Percentiles rank a stretch among this genome's conserved stretches.
These are phyloP conservation scores for Tricholauxania praeusta DNA, from an alignment of 2,888 invertebrate species.

Conservation along the genomic window DNA sequence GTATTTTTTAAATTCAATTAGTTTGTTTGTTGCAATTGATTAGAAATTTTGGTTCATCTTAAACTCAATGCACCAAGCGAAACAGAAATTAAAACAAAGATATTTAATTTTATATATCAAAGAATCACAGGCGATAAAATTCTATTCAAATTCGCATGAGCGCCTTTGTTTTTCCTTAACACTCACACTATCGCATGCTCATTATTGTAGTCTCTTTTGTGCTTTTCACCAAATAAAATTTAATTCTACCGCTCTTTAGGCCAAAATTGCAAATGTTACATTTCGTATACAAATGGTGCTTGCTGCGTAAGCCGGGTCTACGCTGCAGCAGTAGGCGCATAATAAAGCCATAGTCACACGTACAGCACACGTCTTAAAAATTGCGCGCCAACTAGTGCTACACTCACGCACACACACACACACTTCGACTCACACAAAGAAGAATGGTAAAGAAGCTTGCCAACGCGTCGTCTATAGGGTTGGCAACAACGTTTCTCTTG, in stretches of 20 bases:
- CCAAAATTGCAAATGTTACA: background rate
- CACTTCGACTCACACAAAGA: background rate
- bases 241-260: too few relatives aligned
- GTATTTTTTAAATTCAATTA: too few relatives aligned
- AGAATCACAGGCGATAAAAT: too few relatives aligned
- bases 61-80: too few relatives aligned
- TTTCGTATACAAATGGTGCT: background rate
- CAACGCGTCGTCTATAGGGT: slow-evolving; percentile 6
- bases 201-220: too few relatives aligned
- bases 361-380: slow-evolving; percentile 9
- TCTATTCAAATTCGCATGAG: too few relatives aligned
- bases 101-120: too few relatives aligned
- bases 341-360: slow-evolving; percentile 17
- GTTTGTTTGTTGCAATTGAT: too few relatives aligned
- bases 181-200: too few relatives aligned
- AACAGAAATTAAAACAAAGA: too few relatives aligned
- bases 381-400: slow-evolving; percentile 15
- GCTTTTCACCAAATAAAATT: too few relatives aligned
- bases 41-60: too few relatives aligned
- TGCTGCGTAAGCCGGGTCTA: background rate
- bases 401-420: slow-evolving; percentile 1
- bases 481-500: background rate
- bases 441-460: background rate
- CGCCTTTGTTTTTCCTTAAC: background rate
- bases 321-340: background rate